Evolutionary conservation across 2,797 vertebrate genomes (phyloP).

Genomic region (Argentina silus): DNA sequence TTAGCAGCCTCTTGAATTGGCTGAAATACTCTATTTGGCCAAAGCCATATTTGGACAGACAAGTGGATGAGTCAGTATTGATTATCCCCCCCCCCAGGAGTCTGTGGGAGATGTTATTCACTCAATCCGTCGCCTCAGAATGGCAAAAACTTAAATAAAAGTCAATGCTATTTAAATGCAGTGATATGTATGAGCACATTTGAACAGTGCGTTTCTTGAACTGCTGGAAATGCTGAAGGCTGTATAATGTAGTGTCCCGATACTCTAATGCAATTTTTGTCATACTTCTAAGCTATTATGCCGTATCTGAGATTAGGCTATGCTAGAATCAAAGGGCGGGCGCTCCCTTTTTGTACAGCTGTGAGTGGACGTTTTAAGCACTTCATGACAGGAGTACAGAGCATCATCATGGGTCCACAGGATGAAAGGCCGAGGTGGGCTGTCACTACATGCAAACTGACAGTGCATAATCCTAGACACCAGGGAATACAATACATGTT

Average conservation of each 20-base stretch:
- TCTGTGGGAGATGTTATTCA: background rate
- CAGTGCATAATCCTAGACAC: slow-evolving; percentile 16
- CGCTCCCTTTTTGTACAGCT: background rate
- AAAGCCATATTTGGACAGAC: background rate
- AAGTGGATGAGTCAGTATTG: background rate
- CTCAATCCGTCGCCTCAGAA: background rate
- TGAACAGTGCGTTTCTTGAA: background rate
- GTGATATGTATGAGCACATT: background rate
- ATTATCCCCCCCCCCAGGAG: background rate
- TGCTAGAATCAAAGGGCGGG: too few relatives aligned
- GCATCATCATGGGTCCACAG: background rate
- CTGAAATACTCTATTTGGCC: slow-evolving; percentile 14
- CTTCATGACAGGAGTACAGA: background rate
- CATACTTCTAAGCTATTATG: too few relatives aligned
- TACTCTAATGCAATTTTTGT: too few relatives aligned
- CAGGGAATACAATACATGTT: slow-evolving; percentile 29
- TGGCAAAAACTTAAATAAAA: background rate
- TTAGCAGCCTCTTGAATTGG: slow-evolving; percentile 14
- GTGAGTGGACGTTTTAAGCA: background rate
- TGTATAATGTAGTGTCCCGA: too few relatives aligned
- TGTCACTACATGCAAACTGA: slow-evolving; percentile 18
- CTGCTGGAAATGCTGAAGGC: background rate
- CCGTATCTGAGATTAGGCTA: too few relatives aligned
- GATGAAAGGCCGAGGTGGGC: background rate
- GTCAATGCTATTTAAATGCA: background rate